Evolutionary conservation across 2,888 invertebrate genomes (phyloP).

Genomic region (Neuroscelio doddi): DNA sequence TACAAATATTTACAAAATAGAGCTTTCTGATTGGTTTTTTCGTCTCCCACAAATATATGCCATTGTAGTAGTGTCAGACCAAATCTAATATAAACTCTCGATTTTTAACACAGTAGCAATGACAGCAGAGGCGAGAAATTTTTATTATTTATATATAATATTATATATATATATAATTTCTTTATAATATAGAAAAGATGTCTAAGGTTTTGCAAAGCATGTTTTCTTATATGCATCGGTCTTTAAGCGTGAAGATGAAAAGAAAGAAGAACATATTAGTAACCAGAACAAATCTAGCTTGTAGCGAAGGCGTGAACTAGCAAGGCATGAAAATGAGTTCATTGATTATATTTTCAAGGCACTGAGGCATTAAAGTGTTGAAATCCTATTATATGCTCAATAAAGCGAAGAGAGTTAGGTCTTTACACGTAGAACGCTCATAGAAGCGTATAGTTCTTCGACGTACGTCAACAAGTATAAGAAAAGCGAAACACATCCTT

Average conservation of each 20-base stretch:
- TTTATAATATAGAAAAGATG: too few species aligned
- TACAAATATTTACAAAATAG: too few species aligned
- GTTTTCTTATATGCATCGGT: background rate
- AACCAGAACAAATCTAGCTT: slow-evolving; percentile 12
- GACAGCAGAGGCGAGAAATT: too few species aligned
- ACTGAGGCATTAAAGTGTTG: slow-evolving; percentile 65
- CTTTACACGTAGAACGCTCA: slow-evolving; percentile 50
- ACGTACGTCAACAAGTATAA: slow-evolving; percentile 43
- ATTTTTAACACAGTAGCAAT: too few species aligned
- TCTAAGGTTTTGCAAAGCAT: background rate
- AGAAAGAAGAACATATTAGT: background rate
- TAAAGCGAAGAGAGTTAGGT: slow-evolving; percentile 63
- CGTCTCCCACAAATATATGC: too few species aligned
- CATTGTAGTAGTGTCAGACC: too few species aligned
- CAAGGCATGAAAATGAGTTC: slow-evolving; percentile 67
- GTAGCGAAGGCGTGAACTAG: slow-evolving; percentile 57
- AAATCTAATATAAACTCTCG: too few species aligned
- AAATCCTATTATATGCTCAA: slow-evolving; percentile 62
- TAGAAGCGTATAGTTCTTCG: slow-evolving; percentile 57
- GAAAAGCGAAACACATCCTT: too few species aligned
- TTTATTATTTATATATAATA: too few species aligned
- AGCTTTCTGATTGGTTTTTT: too few species aligned
- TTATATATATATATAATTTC: too few species aligned
- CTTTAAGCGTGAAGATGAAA: background rate
- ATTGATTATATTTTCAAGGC: slow-evolving; percentile 64